phyloP scores from a whole-genome alignment of 1,140 invertebrate genomes.

The Nymphalis io region DNA sequence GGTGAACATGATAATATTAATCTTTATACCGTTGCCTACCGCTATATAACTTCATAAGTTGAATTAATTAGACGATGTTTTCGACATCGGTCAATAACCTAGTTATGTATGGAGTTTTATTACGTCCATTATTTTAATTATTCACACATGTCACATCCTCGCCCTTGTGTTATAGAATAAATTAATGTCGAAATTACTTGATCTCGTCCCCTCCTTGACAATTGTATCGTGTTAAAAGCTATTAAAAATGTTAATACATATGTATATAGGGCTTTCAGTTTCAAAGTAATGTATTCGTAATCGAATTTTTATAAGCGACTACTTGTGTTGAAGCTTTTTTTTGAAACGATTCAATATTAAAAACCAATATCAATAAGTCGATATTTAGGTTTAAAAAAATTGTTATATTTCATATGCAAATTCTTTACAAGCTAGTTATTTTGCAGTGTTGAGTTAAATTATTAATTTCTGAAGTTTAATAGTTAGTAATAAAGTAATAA shows the following conservation, averaged over 20 bases:
- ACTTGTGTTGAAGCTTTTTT: neutral
- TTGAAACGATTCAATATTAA: neutral
- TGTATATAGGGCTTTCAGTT: neutral
- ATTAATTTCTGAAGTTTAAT: too few species aligned
- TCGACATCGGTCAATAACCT: constrained; percentile 20
- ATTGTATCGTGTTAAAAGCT: constrained; percentile 20
- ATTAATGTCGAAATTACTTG: constrained; percentile 28
- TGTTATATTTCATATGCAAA: too few species aligned
- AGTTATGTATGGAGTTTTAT: constrained; percentile 32
- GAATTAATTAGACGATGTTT: constrained; percentile 30
- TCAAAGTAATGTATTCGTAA: neutral
- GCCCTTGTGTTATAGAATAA: constrained; percentile 19
- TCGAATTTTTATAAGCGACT: neutral
- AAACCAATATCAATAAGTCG: neutral
- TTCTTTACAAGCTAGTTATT: too few species aligned
- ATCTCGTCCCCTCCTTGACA: constrained; percentile 17
- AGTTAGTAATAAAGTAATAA: too few species aligned
- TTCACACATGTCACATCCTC: constrained; percentile 36
- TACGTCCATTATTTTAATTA: constrained; percentile 40
- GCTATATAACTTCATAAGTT: constrained; percentile 1
- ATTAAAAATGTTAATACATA: constrained; percentile 1
- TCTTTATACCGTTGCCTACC: neutral
- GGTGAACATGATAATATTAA: neutral
- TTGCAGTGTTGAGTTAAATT: too few species aligned
- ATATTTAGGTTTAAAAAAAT: too few species aligned